Evolutionary conservation across 30 jellyfish, hydroid and myxozoan genomes (phyloP).

Genomic region (Aurelia aurita complex sp. Pacific): DNA sequence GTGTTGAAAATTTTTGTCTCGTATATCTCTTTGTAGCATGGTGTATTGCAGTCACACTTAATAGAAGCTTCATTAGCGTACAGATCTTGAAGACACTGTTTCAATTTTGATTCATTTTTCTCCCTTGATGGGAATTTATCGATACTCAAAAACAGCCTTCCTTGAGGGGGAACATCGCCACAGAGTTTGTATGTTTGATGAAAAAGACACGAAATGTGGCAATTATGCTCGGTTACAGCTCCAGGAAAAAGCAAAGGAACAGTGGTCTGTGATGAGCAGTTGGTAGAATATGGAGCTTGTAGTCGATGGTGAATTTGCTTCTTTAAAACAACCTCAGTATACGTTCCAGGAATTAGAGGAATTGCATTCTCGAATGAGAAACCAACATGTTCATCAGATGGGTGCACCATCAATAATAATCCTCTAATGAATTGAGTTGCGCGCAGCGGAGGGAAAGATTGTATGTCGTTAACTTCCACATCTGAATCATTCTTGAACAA

Average conservation of each 20-base stretch:
- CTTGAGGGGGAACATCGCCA: constrained; percentile 6
- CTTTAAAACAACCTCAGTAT: constrained; percentile 17
- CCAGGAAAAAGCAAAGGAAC: too few species aligned
- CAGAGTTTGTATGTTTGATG: background rate
- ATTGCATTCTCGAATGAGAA: background rate
- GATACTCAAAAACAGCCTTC: background rate
- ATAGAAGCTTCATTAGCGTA: background rate
- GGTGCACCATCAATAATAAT: background rate
- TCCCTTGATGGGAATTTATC: background rate
- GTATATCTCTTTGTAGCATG: constrained; percentile 21
- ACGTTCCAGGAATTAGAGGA: constrained; percentile 9
- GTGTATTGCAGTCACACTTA: constrained; percentile 33
- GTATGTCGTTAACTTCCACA: too few species aligned
- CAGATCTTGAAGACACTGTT: background rate
- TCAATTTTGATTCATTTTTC: background rate
- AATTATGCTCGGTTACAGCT: too few species aligned
- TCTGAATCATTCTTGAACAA: constrained; percentile 13
- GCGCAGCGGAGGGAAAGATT: background rate
- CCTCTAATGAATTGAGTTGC: background rate
- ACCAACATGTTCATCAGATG: background rate
- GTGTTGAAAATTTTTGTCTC: constrained; percentile 3
- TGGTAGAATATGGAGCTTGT: constrained; percentile 20
- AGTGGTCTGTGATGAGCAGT: background rate
- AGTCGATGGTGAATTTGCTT: background rate
- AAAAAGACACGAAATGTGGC: too few species aligned